Evolutionary conservation across 2,888 invertebrate genomes (phyloP), one percentile per base, ranked within the genome.

Genomic region (Aphelenchoides bicaudatus): DNA sequence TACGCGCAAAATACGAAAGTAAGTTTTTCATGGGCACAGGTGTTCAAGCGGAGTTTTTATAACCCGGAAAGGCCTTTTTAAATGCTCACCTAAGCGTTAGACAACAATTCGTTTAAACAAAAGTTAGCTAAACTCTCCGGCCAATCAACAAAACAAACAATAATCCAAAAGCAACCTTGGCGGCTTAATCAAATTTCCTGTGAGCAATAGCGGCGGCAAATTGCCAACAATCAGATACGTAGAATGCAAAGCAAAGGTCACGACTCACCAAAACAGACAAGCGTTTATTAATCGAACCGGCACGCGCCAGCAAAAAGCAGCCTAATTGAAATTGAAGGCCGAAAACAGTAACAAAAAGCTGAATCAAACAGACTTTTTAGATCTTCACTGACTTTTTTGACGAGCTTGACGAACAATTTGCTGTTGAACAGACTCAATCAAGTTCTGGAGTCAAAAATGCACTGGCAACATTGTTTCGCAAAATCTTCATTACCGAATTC

Each of bases 1-100:
- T 71, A 70, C 55, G 49, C 59, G 39, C 54, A 59, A 16, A 67
- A 71, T 39, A 49, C 59, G 25, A 54, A 63, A 59, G 70, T 70
- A 38, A 34, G 30, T 19, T 10, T 10, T 10, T n/a, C 34, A n/a
- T 10, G 34, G 34, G 10, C n/a, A n/a, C 34, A 34, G 34, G 34
- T 34, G 34, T 34, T 34, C 34, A n/a, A 10, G 10, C 10, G 34
- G 10, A n/a, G 10, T 34, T 34, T 34, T 10, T n/a, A 10, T n/a
- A n/a, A 34, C 10, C n/a, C n/a, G 34, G 34, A 10, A n/a, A 10
- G 34, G n/a, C 34, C 34, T 34, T 34, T n/a, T n/a, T n/a, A n/a
- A n/a, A n/a, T n/a, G n/a, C n/a, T n/a, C n/a, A n/a, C n/a, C n/a
- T n/a, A n/a, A n/a, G n/a, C n/a, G n/a, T n/a, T n/a, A n/a, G n/a